phyloP scores from a whole-genome alignment of 2,113 vertebrate genomes.

The Craseonycteris thonglongyai region DNA sequence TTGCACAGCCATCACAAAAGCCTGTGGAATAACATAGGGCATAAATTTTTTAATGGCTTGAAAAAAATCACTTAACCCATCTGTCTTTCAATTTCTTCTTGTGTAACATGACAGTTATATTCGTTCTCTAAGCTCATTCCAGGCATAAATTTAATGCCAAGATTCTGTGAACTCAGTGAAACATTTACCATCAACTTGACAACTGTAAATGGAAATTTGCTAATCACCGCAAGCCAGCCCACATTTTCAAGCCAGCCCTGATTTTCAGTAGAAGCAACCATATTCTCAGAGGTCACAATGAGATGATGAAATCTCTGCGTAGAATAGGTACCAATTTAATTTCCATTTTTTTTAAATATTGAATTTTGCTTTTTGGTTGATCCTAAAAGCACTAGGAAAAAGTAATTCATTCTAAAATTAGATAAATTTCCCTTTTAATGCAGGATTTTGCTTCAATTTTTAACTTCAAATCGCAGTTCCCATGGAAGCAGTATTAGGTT shows the following conservation, averaged over 20 bases:
- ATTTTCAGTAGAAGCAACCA: background rate
- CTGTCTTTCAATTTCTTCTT: conserved; percentile 31
- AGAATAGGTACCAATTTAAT: background rate
- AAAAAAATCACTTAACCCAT: conserved; percentile 31
- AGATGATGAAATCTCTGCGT: background rate
- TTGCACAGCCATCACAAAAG: background rate
- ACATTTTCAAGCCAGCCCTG: background rate
- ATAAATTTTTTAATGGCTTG: conserved; percentile 3
- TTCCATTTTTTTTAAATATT: background rate
- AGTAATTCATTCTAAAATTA: conserved; percentile 34
- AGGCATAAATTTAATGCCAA: conserved; percentile 10
- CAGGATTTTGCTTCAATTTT: conserved; percentile 6
- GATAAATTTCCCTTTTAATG: conserved; percentile 26
- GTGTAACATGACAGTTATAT: background rate
- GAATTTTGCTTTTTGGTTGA: background rate
- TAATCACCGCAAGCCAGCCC: background rate
- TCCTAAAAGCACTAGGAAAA: conserved; percentile 15
- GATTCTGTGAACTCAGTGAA: background rate
- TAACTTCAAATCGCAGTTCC: conserved; percentile 18
- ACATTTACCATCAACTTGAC: background rate
- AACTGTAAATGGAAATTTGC: background rate
- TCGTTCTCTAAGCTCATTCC: conserved; percentile 12
- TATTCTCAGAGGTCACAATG: background rate
- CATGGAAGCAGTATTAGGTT: background rate
- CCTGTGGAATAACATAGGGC: background rate